These are phyloP conservation scores for Apis mellifera DNA, from an alignment of 1,140 invertebrate genomes.

Conservation along the genomic window Amel_HAv3.1 CM009932.2:10678001-10678500, in stretches of 20 bases:
- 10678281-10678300: constrained; percentile 33
- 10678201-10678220: no score
- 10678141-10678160: no score
- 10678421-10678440: constrained; percentile 81
- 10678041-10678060: no score
- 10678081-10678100: no score
- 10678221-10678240: no score
- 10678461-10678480: constrained; percentile 74
- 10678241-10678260: background rate
- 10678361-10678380: constrained; percentile 77
- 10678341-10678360: constrained; percentile 59
- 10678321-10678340: constrained; percentile 12
- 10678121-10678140: no score
- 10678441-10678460: constrained; percentile 79
- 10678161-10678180: no score
- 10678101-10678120: no score
- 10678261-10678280: background rate
- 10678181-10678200: no score
- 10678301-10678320: constrained; percentile 10
- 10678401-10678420: constrained; percentile 65
- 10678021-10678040: no score
- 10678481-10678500: constrained; percentile 78
- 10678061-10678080: no score
- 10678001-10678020: no score
- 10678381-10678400: constrained; percentile 81